A percentile compares a stretch with the other conserved stretches of the same genome.
phyloP scores from a whole-genome alignment of 2,797 vertebrate genomes.

The Spea hammondii region DNA sequence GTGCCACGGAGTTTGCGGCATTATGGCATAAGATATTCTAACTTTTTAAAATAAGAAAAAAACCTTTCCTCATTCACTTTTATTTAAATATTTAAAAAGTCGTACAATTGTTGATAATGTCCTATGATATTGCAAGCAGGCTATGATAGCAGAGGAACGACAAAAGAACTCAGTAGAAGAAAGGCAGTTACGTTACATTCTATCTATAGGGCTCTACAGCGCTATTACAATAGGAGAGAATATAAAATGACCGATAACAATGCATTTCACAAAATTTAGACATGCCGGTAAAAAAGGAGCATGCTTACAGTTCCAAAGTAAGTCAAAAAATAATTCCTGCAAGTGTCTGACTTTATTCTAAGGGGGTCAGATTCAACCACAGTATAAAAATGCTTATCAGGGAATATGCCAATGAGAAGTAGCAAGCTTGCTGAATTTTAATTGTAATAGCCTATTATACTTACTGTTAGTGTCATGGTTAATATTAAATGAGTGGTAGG shows the following conservation, averaged over 20 bases:
- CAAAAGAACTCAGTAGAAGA: not conserved
- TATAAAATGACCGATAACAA: too few species aligned
- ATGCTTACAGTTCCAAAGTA: not conserved
- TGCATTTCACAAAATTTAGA: too few species aligned
- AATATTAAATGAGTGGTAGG: too few species aligned
- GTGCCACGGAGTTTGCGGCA: conserved; percentile 21
- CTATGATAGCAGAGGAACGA: not conserved
- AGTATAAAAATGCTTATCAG: not conserved
- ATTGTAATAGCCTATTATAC: not conserved
- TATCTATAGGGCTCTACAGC: too few species aligned
- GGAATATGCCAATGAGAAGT: not conserved
- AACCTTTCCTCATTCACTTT: not conserved
- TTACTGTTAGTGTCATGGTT: too few species aligned
- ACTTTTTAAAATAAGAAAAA: conserved; percentile 1
- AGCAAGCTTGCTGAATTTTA: not conserved
- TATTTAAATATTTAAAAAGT: conserved; percentile 10
- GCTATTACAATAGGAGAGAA: too few species aligned
- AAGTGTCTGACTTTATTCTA: not conserved
- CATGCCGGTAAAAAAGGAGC: too few species aligned
- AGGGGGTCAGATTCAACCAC: not conserved
- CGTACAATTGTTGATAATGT: not conserved
- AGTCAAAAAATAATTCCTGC: not conserved
- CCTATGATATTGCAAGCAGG: not conserved
- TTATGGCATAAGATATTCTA: not conserved
- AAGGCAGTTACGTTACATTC: not conserved